Conservation (phyloP, 2,797 vertebrate genomes). For the Gadopsis marmoratus region DNA sequence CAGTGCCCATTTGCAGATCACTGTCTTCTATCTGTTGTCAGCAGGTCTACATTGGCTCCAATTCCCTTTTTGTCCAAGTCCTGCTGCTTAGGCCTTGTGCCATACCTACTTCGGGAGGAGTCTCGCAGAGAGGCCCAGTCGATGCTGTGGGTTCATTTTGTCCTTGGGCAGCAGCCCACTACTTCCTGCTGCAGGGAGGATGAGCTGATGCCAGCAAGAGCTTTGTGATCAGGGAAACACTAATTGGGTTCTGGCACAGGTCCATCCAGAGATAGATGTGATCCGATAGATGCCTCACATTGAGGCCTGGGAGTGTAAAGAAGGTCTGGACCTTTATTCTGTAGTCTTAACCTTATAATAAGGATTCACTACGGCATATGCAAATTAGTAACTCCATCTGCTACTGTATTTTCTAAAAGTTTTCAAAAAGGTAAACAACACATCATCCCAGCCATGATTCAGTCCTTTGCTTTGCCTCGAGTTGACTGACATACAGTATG, state of each 20-base stretch:
- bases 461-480: conserved; percentile 9
- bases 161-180: conserved; percentile 49
- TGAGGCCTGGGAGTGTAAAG: background rate
- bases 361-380: background rate
- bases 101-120: conserved; percentile 45
- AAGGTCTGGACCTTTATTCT: conserved; percentile 6
- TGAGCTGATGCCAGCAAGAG: conserved; percentile 52
- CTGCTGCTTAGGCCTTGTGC: conserved; percentile 44
- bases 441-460: background rate
- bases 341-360: background rate
- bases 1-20: background rate
- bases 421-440: conserved; percentile 5
- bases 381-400: background rate
- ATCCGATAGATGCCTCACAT: conserved; percentile 9
- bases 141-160: conserved; percentile 41
- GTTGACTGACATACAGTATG: background rate
- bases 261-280: conserved; percentile 20
- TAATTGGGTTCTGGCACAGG: conserved; percentile 21
- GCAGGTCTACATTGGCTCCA: conserved; percentile 28
- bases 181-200: conserved; percentile 38
- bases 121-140: conserved; percentile 30
- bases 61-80: conserved; percentile 23
- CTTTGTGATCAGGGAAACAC: conserved; percentile 58
- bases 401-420: background rate
- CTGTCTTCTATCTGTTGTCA: conserved; percentile 29